Percentiles rank a stretch among this genome's conserved stretches.
These are phyloP conservation scores for Isoperla grammatica DNA, from an alignment of 2,888 invertebrate species.

Conservation along the genomic window DNA sequence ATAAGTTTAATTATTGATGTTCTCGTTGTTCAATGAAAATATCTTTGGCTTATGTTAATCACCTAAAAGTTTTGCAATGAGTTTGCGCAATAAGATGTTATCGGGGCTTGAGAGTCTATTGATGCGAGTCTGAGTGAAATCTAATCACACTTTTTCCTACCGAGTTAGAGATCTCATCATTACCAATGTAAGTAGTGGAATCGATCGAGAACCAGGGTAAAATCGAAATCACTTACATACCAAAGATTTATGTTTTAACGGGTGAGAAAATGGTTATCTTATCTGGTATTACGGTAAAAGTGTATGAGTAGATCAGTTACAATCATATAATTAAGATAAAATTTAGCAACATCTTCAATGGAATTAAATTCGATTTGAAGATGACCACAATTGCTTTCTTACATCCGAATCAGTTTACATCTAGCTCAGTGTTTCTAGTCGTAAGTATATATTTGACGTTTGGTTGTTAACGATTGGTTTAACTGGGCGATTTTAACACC, in stretches of 20 bases:
- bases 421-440: constrained; percentile 25
- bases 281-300: too few species aligned
- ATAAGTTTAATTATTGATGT: constrained; percentile 9
- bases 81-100: too few species aligned
- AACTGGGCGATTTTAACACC: too few species aligned
- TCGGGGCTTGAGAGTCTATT: background rate
- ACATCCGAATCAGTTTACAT: too few species aligned
- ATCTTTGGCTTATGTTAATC: constrained; percentile 7
- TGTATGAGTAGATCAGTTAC: too few species aligned
- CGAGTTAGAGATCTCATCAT: constrained; percentile 4
- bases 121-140: background rate
- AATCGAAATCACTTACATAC: background rate
- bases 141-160: constrained; percentile 6
- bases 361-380: too few species aligned
- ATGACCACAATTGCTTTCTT: too few species aligned
- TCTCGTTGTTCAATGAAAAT: constrained; percentile 6
- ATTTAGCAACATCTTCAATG: too few species aligned
- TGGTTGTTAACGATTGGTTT: background rate
- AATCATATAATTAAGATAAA: too few species aligned
- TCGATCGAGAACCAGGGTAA: background rate
- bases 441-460: constrained; percentile 6
- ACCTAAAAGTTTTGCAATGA: background rate
- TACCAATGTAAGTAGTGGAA: background rate
- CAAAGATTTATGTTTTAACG: background rate
- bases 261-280: too few species aligned